phyloP scores from a whole-genome alignment of 2,113 vertebrate genomes.

The Sphyrna mokarran region DNA sequence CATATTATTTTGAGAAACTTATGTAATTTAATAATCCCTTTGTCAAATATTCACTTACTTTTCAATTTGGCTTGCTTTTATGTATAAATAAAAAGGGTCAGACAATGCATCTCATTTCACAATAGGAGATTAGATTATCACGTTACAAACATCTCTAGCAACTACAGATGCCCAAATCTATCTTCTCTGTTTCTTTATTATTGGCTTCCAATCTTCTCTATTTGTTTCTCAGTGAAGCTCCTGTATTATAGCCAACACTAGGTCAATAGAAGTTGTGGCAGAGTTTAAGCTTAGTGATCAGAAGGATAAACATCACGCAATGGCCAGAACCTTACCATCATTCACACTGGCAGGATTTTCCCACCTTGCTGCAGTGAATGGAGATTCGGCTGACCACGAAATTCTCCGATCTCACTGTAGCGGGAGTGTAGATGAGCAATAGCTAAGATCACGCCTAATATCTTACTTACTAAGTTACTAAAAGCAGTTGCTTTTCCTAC shows the following conservation, averaged over 20 bases:
- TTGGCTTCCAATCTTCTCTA: not conserved
- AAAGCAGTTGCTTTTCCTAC: not conserved
- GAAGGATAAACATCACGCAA: not conserved
- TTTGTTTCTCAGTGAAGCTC: not conserved
- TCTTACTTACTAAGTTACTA: not conserved
- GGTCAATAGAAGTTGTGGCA: not conserved
- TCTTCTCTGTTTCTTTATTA: not conserved
- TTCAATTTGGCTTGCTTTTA: slow-evolving; percentile 24
- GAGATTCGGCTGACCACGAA: no score
- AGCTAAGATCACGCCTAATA: not conserved
- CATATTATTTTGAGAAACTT: not conserved
- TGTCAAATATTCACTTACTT: slow-evolving; percentile 20
- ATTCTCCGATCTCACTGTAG: no score
- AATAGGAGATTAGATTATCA: slow-evolving; percentile 24
- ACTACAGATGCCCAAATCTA: not conserved
- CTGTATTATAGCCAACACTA: not conserved
- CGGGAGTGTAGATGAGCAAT: no score
- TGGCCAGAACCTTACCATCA: no score
- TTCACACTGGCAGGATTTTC: no score
- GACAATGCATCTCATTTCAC: not conserved
- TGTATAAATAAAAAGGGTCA: slow-evolving; percentile 11
- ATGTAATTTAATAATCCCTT: slow-evolving; percentile 26
- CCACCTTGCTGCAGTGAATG: no score
- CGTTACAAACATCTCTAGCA: not conserved
- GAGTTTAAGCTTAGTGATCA: not conserved